These are phyloP conservation scores for Pandemis cinnamomeana DNA, from an alignment of 2,888 invertebrate genomes.

Conservation along the genomic window DNA sequence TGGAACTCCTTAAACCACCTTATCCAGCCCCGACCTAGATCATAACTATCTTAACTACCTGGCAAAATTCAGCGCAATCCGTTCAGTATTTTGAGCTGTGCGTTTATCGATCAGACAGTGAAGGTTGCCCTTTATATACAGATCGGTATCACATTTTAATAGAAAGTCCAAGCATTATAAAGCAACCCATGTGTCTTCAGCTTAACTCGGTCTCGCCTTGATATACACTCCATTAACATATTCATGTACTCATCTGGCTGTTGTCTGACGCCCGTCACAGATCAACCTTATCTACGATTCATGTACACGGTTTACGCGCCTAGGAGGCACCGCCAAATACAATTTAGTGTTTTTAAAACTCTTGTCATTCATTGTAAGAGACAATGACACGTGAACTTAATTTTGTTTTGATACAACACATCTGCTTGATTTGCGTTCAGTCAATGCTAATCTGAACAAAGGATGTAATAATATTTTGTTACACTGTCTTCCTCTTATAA, in stretches of 20 bases:
- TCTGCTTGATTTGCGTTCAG: neutral
- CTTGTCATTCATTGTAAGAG: neutral
- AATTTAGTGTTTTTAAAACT: neutral
- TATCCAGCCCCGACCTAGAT: too few relatives aligned
- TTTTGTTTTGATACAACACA: neutral
- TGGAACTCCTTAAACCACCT: too few relatives aligned
- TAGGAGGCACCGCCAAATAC: neutral
- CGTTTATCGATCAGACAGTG: too few relatives aligned
- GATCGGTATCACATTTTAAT: neutral
- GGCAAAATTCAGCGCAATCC: too few relatives aligned
- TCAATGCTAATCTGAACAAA: neutral
- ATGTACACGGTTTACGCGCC: conserved; percentile 17
- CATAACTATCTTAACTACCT: too few relatives aligned
- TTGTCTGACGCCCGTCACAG: conserved; percentile 26
- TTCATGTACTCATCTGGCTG: conserved; percentile 38
- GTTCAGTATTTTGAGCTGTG: too few relatives aligned
- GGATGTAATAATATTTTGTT: neutral
- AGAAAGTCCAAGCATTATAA: neutral
- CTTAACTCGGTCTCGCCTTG: conserved; percentile 13
- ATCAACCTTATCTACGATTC: conserved; percentile 35
- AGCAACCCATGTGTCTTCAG: neutral
- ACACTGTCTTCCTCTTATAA: neutral
- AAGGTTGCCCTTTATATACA: too few relatives aligned
- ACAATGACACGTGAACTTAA: neutral
- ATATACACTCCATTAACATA: conserved; percentile 33